Conservation (phyloP, 2,113 vertebrate genomes). For the Spilogale gracilis region DNA sequence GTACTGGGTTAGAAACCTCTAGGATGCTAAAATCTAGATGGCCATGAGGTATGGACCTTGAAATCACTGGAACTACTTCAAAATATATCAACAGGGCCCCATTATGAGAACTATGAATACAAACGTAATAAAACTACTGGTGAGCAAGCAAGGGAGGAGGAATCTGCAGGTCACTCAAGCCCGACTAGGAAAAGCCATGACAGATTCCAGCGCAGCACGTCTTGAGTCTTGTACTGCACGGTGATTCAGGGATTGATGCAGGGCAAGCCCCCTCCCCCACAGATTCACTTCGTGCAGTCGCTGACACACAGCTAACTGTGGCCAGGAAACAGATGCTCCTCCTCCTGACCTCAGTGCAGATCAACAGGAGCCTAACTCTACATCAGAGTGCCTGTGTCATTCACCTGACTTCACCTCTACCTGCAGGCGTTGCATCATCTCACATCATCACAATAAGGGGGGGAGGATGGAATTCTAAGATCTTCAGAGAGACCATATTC, state of each 20-base stretch:
- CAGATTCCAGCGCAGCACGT: not conserved
- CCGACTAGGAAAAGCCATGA: not conserved
- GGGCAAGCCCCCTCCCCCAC: not conserved
- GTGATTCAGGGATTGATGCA: accelerated
- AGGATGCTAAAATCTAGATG: constrained; percentile 15
- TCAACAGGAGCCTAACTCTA: not conserved
- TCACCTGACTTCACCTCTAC: not conserved
- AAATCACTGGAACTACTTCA: constrained; percentile 3
- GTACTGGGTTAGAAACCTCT: not conserved
- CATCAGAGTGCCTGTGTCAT: not conserved
- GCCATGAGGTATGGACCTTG: constrained; percentile 2
- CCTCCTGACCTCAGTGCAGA: not conserved
- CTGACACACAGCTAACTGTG: not conserved
- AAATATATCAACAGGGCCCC: not conserved
- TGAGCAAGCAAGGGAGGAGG: not conserved
- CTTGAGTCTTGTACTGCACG: not conserved
- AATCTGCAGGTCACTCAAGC: not conserved
- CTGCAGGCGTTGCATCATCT: not conserved
- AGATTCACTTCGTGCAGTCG: not conserved
- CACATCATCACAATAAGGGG: not conserved
- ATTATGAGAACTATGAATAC: constrained; percentile 6
- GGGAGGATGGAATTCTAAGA: not conserved
- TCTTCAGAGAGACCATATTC: not conserved
- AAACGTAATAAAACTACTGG: not conserved
- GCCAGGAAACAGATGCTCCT: not conserved